phyloP scores from a whole-genome alignment of 2,797 vertebrate species.

The Cottoperca gobio region DNA sequence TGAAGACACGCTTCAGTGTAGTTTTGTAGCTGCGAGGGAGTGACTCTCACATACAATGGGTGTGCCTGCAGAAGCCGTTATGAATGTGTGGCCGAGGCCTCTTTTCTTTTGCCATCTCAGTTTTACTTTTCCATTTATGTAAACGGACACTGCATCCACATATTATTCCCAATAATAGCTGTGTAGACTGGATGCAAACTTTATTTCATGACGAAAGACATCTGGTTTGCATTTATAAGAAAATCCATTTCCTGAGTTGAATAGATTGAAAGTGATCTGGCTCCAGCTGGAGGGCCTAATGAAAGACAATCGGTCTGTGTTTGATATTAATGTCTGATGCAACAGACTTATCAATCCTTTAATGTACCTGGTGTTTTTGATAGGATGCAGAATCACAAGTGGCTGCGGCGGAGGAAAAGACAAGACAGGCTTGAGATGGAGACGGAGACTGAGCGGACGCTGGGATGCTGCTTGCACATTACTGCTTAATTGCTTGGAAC shows the following conservation, averaged over 20 bases:
- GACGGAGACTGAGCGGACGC: slow-evolving; percentile 62
- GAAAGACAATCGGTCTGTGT: slow-evolving; percentile 69
- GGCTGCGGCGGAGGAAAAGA: slow-evolving; percentile 65
- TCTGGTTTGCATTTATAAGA: slow-evolving; percentile 73
- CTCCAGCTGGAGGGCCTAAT: slow-evolving; percentile 74
- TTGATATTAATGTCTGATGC: slow-evolving; percentile 65
- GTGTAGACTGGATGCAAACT: slow-evolving; percentile 39
- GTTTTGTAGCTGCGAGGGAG: slow-evolving; percentile 20
- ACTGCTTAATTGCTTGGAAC: slow-evolving; percentile 82
- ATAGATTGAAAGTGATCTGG: slow-evolving; percentile 74
- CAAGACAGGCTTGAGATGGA: slow-evolving; percentile 63
- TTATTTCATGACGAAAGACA: slow-evolving; percentile 56
- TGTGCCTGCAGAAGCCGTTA: slow-evolving; percentile 58
- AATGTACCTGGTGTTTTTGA: slow-evolving; percentile 68
- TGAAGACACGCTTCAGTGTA: slow-evolving; percentile 55
- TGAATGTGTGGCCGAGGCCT: slow-evolving; percentile 26
- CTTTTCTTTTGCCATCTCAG: slow-evolving; percentile 21
- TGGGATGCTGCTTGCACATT: slow-evolving; percentile 69
- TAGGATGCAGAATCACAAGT: slow-evolving; percentile 57
- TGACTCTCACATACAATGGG: slow-evolving; percentile 49
- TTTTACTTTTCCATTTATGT: slow-evolving; percentile 12
- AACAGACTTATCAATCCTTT: slow-evolving; percentile 67
- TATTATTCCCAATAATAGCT: slow-evolving; percentile 24
- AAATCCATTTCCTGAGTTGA: slow-evolving; percentile 77
- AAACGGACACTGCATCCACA: slow-evolving; percentile 25